Evolutionary conservation across 2,797 vertebrate genomes (phyloP), one percentile per base, ranked within the genome.

Genomic region (Tamandua tetradactyla): DNA sequence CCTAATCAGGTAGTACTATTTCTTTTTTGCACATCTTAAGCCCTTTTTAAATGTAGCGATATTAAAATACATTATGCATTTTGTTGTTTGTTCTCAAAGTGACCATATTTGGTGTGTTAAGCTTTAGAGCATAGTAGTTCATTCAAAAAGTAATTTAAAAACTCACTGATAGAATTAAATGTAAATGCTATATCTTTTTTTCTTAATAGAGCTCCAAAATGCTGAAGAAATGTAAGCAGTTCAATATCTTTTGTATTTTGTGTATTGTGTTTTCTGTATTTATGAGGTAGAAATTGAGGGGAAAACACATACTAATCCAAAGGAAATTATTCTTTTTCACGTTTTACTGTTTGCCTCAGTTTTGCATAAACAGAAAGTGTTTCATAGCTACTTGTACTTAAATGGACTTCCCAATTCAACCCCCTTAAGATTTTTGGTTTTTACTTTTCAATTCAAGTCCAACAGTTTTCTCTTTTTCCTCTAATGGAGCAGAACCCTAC

Each of bases 121-220:
- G 27, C 62, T 79, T 82, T 83, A 93, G 35, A 62, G 61, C 55
- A 32, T 13, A 64, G 59, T 91, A 57, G 20, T 87, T 69, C 72
- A 62, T 75, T 94, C 30, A 81, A 42, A 68, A 35, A 57, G 20
- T 74, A 84, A 71, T 93, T n/a, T 81, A 95, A 37, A 90, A 42
- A 81, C 76, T 88, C 68, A 93, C 76, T 37, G 37, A 47, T 22
- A 76, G 42, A 87, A 83, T 92, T 87, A 81, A 89, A 86, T 82
- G 49, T 85, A 72, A 76, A 74, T 88, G 30, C 64, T 87, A 76
- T 8, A 61, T 22, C 4, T 87, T 95, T 75, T 78, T 17, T 68
- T 85, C 49, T 68, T 81, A 49, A 57, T 40, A 81, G 12, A 87
- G 30, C 84, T 76, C 32, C 20, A 68, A n/a, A 86, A 87, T 55